Evolutionary conservation across 2,797 vertebrate genomes (phyloP).

Genomic region (Cirrhinus molitorella): DNA sequence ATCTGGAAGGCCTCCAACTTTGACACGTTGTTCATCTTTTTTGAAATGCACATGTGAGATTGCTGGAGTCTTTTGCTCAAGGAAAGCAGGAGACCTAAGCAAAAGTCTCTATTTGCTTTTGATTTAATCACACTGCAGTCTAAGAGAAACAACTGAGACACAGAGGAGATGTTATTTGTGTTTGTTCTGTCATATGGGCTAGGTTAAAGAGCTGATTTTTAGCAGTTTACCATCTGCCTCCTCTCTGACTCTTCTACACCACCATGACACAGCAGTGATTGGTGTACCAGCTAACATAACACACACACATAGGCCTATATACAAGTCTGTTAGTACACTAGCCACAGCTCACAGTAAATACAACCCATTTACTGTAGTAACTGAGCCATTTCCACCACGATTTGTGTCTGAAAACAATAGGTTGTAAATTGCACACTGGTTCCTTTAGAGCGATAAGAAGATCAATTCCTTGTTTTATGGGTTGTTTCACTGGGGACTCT

Average conservation of each 20-base stretch:
- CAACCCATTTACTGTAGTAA: neutral
- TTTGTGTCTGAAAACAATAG: constrained; percentile 6
- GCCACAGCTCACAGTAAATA: neutral
- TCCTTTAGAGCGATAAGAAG: neutral
- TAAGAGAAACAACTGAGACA: neutral
- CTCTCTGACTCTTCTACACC: neutral
- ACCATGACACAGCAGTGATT: constrained; percentile 17
- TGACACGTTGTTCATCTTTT: too few species aligned
- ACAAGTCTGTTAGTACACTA: neutral
- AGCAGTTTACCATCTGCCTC: constrained; percentile 21
- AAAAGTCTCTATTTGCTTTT: too few species aligned
- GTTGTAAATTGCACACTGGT: constrained; percentile 17
- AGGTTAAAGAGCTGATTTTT: neutral
- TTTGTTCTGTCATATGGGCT: neutral
- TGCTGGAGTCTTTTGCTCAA: too few species aligned
- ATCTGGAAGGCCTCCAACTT: too few species aligned
- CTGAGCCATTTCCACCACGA: neutral
- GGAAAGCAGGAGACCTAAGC: too few species aligned
- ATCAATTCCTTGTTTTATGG: constrained; percentile 9
- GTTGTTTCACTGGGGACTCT: constrained; percentile 4
- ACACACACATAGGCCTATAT: neutral
- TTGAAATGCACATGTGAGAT: too few species aligned
- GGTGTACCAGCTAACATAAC: constrained; percentile 32
- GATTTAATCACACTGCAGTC: too few species aligned
- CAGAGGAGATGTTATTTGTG: neutral